Evolutionary conservation across 2,888 invertebrate species (phyloP), one percentile per base, ranked within the genome.

Genomic region (Orthosia gracilis): DNA sequence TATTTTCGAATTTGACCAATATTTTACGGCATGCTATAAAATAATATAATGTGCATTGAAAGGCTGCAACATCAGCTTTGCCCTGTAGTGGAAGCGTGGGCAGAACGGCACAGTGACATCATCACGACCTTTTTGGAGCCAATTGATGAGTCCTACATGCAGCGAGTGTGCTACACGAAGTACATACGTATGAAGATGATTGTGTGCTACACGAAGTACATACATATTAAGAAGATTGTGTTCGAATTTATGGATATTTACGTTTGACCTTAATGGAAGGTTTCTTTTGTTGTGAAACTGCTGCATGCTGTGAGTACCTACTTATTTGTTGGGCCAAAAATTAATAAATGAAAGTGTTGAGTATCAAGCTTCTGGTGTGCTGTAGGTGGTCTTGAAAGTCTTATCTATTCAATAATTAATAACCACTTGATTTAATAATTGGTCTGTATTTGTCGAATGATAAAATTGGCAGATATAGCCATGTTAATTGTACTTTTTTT

Each of bases 1-100:
- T 80, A 71, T 66, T 75, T 73, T 73, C 58, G 31, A 18, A 59
- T 72, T 69, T 71, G 59, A 3, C 45, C 63, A 68, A 78, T 76
- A 78, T 80, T 70, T 79, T 76, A 71, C 58, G 66, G 40, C 55
- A 80, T 70, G 69, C 70, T 18, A 82, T 82, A 84, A 84, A 84
- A 82, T 82, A 63, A 71, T 58, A 79, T 77, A 73, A 80, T 72
- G 69, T 69, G 58, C 64, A 80, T 70, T 68, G 76, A 61, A 71
- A 76, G 59, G 76, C 61, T 57, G 73, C 62, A 69, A 65, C 65
- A 40, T 67, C 67, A 69, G 78, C 67, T 70, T 31, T 47, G 62
- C 76, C 76, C 82, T 82, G 64, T 52, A 72, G 69, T 62, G 81
- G 23, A 13, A 55, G 54, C 71, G 80, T 82, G 80, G 82, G 80